A percentile compares a stretch with the other conserved stretches of the same genome.
Evolutionary conservation across 2,888 invertebrate species (phyloP).

Genomic region (Acleris cristana): DNA sequence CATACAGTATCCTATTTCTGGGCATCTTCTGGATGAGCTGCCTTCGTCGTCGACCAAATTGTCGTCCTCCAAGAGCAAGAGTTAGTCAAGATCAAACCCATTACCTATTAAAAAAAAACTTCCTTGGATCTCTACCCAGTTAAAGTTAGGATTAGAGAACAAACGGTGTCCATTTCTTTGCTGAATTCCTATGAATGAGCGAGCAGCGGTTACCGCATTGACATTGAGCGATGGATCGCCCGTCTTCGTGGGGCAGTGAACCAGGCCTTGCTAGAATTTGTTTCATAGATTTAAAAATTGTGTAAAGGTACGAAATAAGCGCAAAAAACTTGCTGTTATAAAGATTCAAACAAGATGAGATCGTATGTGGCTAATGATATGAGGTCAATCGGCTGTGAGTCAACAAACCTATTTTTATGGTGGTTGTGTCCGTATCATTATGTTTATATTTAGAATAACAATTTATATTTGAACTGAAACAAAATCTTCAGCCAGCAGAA

Average conservation of each 20-base stretch:
- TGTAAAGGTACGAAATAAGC: background rate
- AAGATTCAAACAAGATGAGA: too few relatives aligned
- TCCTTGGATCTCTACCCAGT: background rate
- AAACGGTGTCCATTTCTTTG: conserved; percentile 74
- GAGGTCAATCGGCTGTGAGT: background rate
- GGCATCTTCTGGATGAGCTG: too few relatives aligned
- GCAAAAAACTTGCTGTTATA: background rate
- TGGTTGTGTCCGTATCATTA: too few relatives aligned
- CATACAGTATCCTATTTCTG: background rate
- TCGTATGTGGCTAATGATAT: too few relatives aligned
- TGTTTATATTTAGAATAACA: too few relatives aligned
- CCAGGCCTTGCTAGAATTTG: conserved; percentile 53
- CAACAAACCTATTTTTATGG: background rate
- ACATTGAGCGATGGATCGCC: conserved; percentile 69
- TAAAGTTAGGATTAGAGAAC: conserved; percentile 53
- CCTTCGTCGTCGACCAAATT: too few relatives aligned
- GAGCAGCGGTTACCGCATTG: conserved; percentile 63
- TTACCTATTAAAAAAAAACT: background rate
- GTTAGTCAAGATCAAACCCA: too few relatives aligned
- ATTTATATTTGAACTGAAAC: too few relatives aligned
- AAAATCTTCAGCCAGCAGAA: background rate
- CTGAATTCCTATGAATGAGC: conserved; percentile 52
- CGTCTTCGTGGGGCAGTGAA: conserved; percentile 49
- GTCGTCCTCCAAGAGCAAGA: too few relatives aligned
- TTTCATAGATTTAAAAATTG: conserved; percentile 1